Evolutionary conservation across 2,113 vertebrate genomes (phyloP), one percentile per base, ranked within the genome.

Genomic region (Asarcornis scutulata): DNA sequence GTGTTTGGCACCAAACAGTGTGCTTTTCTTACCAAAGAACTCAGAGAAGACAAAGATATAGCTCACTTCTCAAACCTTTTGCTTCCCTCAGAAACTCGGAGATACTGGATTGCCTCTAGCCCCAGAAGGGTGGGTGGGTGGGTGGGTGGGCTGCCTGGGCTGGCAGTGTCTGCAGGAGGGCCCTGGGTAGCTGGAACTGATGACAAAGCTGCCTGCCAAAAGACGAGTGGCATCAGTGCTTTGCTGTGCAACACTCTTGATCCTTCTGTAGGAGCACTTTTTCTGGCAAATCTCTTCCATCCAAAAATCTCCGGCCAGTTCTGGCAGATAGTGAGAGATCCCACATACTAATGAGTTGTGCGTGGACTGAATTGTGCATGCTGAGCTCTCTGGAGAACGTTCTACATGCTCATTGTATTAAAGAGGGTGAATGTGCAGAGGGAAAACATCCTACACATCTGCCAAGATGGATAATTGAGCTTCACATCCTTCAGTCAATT

Each of bases 81-180:
- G 2, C 15, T 82, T 67, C 15, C 9, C 67, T 13, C 48, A 63
- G 60, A 63, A 83, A 59, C 23, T 25, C 55, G 20, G 36, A 72
- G 27, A 8, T 34, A 6, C 58, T 81, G 5, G 5, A 5, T 26
- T 81, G 53, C 36, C 48, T 40, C 0, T 0, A 8, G 8, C 40
- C 14, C 5, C 48, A 59, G 34, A 3, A 67, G 7, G 40, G 46
- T 58, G 12, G 55, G 31, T 63, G 34, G 53, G 59, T 68, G n/a
- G n/a, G n/a, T n/a, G 53, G 48, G 53, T 83, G 53, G 53, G 40
- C 52, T 81, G 52, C 16, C 59, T 82, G 64, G 27, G 4, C 38
- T 77, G 64, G 9, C 36, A 0, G 0, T 52, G 50, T 40, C 44
- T 76, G 29, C 13, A 11, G 36, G 72, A 63, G 42, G 12, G 55